A percentile compares a stretch with the other conserved stretches of the same genome.
Conservation (phyloP, 2,888 invertebrate genomes). For the Volucella bombylans region DNA sequence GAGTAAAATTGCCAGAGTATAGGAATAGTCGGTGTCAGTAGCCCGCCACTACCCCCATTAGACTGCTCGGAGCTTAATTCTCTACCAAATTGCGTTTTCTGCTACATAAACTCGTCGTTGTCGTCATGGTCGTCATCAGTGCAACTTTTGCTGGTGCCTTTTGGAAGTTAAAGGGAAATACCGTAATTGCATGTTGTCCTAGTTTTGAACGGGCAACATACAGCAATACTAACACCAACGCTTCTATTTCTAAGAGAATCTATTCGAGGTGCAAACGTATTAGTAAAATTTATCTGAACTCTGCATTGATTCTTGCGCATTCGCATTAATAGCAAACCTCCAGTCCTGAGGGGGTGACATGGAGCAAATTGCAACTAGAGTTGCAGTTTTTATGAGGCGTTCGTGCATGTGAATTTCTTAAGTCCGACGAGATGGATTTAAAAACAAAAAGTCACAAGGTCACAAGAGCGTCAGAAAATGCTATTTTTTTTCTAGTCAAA, state of each 20-base stretch:
- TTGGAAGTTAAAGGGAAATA: slow-evolving; percentile 53
- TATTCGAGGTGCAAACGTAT: slow-evolving; percentile 30
- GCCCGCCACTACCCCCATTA: slow-evolving; percentile 21
- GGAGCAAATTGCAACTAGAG: slow-evolving; percentile 26
- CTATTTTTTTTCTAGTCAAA: neutral
- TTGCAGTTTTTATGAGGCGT: slow-evolving; percentile 8
- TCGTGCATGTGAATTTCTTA: slow-evolving; percentile 17
- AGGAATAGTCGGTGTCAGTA: neutral
- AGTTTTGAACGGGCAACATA: slow-evolving; percentile 45
- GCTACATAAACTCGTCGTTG: slow-evolving; percentile 27
- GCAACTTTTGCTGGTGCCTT: slow-evolving; percentile 20
- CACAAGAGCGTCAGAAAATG: neutral
- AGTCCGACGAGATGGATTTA: neutral
- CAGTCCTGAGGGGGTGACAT: slow-evolving; percentile 37
- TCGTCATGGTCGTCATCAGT: neutral
- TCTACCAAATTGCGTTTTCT: slow-evolving; percentile 51
- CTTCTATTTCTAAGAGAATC: slow-evolving; percentile 30
- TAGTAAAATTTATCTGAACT: slow-evolving; percentile 38
- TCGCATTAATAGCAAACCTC: slow-evolving; percentile 45
- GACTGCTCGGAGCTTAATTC: slow-evolving; percentile 56
- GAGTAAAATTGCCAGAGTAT: slow-evolving; percentile 20
- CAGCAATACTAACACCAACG: slow-evolving; percentile 1
- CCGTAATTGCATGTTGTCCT: slow-evolving; percentile 68
- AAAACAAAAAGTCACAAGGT: slow-evolving; percentile 18
- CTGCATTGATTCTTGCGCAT: slow-evolving; percentile 63